phyloP scores from a whole-genome alignment of 2,888 invertebrate genomes.

The Trichacis sp. region DNA sequence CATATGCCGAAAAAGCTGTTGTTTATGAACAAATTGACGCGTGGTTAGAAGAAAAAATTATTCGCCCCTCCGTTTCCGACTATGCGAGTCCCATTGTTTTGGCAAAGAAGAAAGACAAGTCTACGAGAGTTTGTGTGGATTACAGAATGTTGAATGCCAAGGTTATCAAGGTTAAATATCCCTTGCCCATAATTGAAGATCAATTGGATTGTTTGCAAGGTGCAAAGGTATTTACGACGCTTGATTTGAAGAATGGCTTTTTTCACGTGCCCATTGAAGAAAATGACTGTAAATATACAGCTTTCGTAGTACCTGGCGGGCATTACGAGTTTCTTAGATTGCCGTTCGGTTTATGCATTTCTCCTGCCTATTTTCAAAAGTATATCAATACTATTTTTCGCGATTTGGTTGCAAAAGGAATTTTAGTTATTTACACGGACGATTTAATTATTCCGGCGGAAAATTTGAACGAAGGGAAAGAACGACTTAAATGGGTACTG shows the following conservation, averaged over 20 bases:
- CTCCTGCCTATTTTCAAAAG: conserved; percentile 30
- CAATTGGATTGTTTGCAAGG: conserved; percentile 23
- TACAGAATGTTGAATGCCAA: conserved; percentile 59
- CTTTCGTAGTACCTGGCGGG: conserved; percentile 27
- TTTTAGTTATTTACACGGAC: conserved; percentile 25
- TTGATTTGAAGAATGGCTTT: conserved; percentile 11
- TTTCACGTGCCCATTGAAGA: conserved; percentile 21
- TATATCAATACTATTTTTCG: conserved; percentile 24
- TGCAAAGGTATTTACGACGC: conserved; percentile 43
- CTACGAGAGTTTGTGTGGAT: conserved; percentile 58
- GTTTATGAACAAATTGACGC: conserved; percentile 51
- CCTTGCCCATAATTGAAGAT: conserved; percentile 38
- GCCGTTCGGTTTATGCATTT: conserved; percentile 21
- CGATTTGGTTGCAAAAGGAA: conserved; percentile 12
- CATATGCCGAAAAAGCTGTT: conserved; percentile 42
- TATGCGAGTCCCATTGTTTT: conserved; percentile 56
- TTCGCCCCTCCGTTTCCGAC: conserved; percentile 54
- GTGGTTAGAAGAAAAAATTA: conserved; percentile 55
- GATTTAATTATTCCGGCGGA: conserved; percentile 19
- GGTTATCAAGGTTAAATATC: conserved; percentile 21
- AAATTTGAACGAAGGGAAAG: not conserved
- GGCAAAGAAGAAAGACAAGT: conserved; percentile 49
- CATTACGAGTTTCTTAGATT: conserved; percentile 29
- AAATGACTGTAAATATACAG: conserved; percentile 13
- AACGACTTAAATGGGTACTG: not conserved